These are phyloP conservation scores for Petrolisthes cinctipes DNA, from an alignment of 2,888 invertebrate genomes.

Conservation along the genomic window DNA sequence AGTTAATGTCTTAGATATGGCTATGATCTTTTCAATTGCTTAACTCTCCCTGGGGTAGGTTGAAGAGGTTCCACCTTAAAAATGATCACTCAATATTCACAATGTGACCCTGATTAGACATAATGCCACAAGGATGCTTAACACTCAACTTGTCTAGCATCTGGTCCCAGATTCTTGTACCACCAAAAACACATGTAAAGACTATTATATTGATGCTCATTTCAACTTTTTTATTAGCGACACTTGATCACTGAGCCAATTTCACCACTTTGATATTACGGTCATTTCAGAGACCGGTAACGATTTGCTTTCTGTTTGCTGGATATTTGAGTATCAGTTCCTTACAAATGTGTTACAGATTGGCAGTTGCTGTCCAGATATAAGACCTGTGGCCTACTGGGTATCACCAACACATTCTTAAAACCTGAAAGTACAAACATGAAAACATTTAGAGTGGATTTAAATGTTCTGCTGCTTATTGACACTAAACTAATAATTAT, in stretches of 20 bases:
- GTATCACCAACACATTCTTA: slow-evolving; percentile 48
- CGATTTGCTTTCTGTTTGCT: slow-evolving; percentile 37
- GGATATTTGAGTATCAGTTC: slow-evolving; percentile 38
- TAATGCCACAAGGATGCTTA: slow-evolving; percentile 58
- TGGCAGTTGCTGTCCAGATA: slow-evolving; percentile 49
- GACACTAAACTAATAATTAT: too few relatives aligned
- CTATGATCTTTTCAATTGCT: slow-evolving; percentile 43
- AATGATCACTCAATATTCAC: slow-evolving; percentile 54
- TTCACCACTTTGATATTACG: slow-evolving; percentile 12
- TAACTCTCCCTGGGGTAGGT: slow-evolving; percentile 50
- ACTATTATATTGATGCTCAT: slow-evolving; percentile 6
- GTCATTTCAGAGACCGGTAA: slow-evolving; percentile 26
- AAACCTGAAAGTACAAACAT: slow-evolving; percentile 29
- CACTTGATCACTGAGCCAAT: slow-evolving; percentile 26
- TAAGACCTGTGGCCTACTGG: slow-evolving; percentile 44
- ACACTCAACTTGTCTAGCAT: slow-evolving; percentile 46
- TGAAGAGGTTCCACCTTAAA: slow-evolving; percentile 50
- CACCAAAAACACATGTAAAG: slow-evolving; percentile 40
- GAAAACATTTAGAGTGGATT: background rate
- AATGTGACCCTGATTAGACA: slow-evolving; percentile 56
- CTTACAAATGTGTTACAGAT: slow-evolving; percentile 40
- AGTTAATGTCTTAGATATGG: slow-evolving; percentile 46
- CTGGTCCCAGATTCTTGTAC: slow-evolving; percentile 56
- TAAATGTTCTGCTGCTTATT: too few relatives aligned
- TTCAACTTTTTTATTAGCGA: slow-evolving; percentile 4